Evolutionary conservation across 2,888 invertebrate species (phyloP).

Genomic region (Trichogramma evanescens): DNA sequence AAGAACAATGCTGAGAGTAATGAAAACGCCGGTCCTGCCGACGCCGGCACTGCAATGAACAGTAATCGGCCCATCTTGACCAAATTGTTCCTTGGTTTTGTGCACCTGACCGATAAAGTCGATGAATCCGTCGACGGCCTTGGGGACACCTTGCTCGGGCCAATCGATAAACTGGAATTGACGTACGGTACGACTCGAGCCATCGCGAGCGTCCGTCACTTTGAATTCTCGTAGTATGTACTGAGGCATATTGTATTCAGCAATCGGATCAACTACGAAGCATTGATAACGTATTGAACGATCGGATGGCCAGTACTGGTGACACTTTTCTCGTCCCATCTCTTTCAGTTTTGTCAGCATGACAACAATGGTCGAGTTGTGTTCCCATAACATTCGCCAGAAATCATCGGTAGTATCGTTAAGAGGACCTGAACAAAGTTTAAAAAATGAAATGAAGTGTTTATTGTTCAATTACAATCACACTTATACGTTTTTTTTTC

Average conservation of each 20-base stretch:
- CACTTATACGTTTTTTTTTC: background rate
- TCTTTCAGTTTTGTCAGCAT: conserved; percentile 97
- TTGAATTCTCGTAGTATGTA: conserved; percentile 98
- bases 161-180: conserved; percentile 96
- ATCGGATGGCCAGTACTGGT: conserved; percentile 99
- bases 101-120: conserved; percentile 99
- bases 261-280: conserved; percentile 97
- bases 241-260: conserved; percentile 99
- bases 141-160: conserved; percentile 95
- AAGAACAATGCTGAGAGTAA: conserved; percentile 92
- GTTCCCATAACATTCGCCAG: conserved; percentile 99
- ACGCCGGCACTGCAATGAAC: conserved; percentile 95
- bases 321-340: conserved; percentile 98
- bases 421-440: conserved; percentile 59
- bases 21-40: conserved; percentile 97
- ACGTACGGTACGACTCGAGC: conserved; percentile 88
- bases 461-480: background rate
- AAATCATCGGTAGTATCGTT: conserved; percentile 96
- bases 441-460: too few species aligned
- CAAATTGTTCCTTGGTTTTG: conserved; percentile 99
- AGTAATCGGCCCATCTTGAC: conserved; percentile 97
- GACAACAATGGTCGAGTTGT: conserved; percentile 97
- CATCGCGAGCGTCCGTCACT: conserved; percentile 95
- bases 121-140: conserved; percentile 96
- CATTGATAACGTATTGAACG: conserved; percentile 94